These are phyloP conservation scores for Rhinichthys osculus DNA, from an alignment of 2,797 vertebrate genomes.

Conservation along the genomic window DNA sequence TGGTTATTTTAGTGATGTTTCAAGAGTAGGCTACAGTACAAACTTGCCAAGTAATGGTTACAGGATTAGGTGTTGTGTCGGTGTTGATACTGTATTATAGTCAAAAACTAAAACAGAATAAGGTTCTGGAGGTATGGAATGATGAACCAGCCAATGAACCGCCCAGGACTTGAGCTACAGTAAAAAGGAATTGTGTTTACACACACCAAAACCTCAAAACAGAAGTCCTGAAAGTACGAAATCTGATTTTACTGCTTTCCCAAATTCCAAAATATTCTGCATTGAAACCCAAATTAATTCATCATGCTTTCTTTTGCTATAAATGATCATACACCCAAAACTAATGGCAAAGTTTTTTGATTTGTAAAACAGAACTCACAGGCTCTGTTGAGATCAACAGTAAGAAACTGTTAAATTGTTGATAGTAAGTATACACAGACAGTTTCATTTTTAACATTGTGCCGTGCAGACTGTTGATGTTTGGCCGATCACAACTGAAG, in stretches of 20 bases:
- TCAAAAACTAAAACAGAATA: constrained; percentile 5
- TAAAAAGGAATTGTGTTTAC: constrained; percentile 3
- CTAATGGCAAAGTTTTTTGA: constrained; percentile 1
- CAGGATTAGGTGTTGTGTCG: not conserved
- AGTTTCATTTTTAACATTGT: not conserved
- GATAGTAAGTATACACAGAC: not conserved
- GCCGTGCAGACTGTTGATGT: not conserved
- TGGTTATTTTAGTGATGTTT: not conserved
- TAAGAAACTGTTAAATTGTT: not conserved
- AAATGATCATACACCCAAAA: not conserved
- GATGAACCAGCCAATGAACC: not conserved
- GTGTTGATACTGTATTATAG: not conserved
- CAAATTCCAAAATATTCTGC: not conserved
- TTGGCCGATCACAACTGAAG: constrained; percentile 11
- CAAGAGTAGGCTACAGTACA: not conserved
- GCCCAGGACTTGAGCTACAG: not conserved
- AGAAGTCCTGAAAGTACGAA: not conserved
- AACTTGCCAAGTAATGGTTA: not conserved
- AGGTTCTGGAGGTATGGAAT: not conserved
- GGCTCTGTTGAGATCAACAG: not conserved
- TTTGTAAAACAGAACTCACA: not conserved
- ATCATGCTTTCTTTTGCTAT: not conserved
- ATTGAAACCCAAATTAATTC: not conserved
- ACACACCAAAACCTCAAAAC: not conserved
- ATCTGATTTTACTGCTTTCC: not conserved